These are phyloP conservation scores for Illadopsis cleaveri DNA, from an alignment of 2,113 vertebrate species.

Conservation along the genomic window DNA sequence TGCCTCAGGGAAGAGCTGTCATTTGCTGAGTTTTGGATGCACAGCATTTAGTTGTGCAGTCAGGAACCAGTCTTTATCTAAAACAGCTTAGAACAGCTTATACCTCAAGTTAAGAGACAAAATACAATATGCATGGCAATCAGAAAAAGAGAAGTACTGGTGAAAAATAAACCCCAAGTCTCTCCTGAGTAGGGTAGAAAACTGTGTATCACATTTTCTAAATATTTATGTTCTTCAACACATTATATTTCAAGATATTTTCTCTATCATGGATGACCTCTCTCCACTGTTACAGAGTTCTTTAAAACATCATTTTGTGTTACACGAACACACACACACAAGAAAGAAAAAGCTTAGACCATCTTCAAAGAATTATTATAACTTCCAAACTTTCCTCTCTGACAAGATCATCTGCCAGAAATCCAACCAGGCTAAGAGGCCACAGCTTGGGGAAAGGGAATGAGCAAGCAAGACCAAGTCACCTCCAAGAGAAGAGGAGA, in stretches of 20 bases:
- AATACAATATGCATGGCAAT: background rate
- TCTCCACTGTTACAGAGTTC: background rate
- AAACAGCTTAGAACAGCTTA: background rate
- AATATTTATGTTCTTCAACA: background rate
- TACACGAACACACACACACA: rapidly evolving
- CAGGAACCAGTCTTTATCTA: background rate
- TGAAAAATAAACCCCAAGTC: background rate
- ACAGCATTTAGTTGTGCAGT: background rate
- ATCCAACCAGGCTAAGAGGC: background rate
- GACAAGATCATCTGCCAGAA: background rate
- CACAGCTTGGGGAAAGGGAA: background rate
- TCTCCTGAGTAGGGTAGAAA: background rate
- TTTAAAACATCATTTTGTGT: background rate
- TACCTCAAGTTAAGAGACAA: background rate
- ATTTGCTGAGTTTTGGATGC: background rate
- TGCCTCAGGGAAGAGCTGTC: background rate
- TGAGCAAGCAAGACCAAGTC: background rate
- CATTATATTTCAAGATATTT: background rate
- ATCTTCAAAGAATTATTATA: background rate
- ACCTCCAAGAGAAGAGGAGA: background rate
- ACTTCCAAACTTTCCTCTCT: background rate
- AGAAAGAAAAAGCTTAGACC: background rate
- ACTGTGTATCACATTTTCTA: background rate
- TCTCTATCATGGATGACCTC: rapidly evolving
- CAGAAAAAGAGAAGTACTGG: background rate